Evolutionary conservation across 2,113 vertebrate genomes (phyloP), one percentile per base, ranked within the genome.

Genomic region (Girardinichthys multiradiatus): DNA sequence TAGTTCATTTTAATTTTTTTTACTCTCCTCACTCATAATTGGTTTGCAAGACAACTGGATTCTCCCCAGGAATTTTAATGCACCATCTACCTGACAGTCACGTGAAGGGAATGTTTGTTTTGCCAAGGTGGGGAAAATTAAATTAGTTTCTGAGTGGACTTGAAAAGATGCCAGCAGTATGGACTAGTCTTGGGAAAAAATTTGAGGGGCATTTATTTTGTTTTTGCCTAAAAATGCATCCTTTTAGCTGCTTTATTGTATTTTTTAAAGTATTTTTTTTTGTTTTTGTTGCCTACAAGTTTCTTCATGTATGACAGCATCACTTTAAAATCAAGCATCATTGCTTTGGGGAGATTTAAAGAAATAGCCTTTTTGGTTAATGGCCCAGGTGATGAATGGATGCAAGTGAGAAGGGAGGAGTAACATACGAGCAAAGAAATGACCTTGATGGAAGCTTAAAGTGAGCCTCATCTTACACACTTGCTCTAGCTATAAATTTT

Each of bases 351-450:
- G 78, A 79, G 90, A 77, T 76, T 77, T 69, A 64, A 64, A 59
- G 66, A 83, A 83, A 86, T 80, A 83, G 81, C 77, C 79, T 90
- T 80, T 77, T 76, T 28, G 68, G 80, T 76, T 90, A 82, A 89
- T 81, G 87, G 78, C 42, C 79, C 79, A 64, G 79, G 64, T 82
- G 80, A 83, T 64, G 70, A 68, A 89, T 81, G 77, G 74, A 70
- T 62, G 4, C 64, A 73, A 42, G 70, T 14, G 27, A 74, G 59
- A 51, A 21, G 62, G 31, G 70, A 45, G 57, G 67, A 37, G 59
- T 14, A 13, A 24, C 29, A 63, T 60, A 67, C 17, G 71, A 64
- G 64, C 42, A 30, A 59, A 70, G 60, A 59, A 72, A 45, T 64
- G 81, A 84, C 85, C 78, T 87, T 82, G 70, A 74, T 72, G 35